phyloP scores from a whole-genome alignment of 2,113 vertebrate genomes.

The Aix galericulata region DNA sequence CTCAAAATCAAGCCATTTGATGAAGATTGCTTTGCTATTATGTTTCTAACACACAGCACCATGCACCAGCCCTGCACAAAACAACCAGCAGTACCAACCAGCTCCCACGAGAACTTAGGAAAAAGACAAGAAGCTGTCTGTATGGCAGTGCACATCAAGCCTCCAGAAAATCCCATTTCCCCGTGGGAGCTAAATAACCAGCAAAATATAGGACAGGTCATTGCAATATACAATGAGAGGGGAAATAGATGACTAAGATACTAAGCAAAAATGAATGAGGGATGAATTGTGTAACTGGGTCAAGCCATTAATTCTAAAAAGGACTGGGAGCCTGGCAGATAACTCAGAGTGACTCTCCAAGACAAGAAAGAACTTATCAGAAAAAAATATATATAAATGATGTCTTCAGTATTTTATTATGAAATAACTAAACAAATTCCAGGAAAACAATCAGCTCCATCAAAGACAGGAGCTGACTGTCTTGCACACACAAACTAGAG shows the following conservation, averaged over 20 bases:
- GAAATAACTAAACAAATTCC: neutral
- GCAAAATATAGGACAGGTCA: neutral
- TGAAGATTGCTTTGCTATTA: neutral
- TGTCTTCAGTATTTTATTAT: neutral
- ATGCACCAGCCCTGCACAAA: neutral
- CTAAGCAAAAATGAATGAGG: neutral
- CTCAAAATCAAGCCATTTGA: neutral
- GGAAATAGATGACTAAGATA: neutral
- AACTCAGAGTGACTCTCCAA: neutral
- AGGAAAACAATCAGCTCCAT: neutral
- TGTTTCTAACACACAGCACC: neutral
- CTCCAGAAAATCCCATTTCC: neutral
- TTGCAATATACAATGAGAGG: neutral
- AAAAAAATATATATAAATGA: neutral
- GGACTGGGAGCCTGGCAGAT: neutral
- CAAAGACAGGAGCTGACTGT: neutral
- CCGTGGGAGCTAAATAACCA: neutral
- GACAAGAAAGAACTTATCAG: neutral
- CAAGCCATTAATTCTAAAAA: conserved; percentile 25
- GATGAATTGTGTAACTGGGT: neutral
- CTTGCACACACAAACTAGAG: neutral
- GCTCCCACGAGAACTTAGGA: neutral
- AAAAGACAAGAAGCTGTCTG: neutral
- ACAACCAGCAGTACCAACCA: neutral
- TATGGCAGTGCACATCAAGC: neutral